phyloP scores from a whole-genome alignment of 2,113 vertebrate genomes.

The Diphyllodes magnificus region DNA sequence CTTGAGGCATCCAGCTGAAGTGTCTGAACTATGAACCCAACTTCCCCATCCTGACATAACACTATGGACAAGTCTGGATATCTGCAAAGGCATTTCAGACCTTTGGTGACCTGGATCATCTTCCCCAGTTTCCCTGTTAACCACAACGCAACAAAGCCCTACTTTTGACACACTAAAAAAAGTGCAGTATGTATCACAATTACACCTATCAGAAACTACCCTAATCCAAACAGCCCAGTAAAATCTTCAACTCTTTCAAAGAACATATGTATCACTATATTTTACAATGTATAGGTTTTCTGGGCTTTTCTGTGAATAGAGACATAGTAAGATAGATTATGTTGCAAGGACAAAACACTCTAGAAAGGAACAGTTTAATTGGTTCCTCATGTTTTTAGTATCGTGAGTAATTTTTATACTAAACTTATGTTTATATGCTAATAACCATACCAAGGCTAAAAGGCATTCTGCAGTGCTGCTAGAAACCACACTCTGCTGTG shows the following conservation, averaged over 20 bases:
- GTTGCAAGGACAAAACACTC: neutral
- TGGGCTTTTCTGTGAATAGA: neutral
- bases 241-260: neutral
- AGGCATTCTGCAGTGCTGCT: neutral
- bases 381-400: neutral
- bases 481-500: neutral
- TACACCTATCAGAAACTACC: neutral
- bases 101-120: neutral
- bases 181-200: neutral
- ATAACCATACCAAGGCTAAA: neutral
- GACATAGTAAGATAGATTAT: neutral
- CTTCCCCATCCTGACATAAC: neutral
- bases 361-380: neutral
- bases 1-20: neutral
- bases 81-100: neutral
- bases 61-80: neutral
- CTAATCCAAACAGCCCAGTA: neutral
- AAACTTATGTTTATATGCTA: neutral
- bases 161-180: neutral
- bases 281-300: neutral
- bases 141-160: neutral
- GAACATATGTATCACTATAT: neutral
- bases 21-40: neutral
- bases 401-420: neutral
- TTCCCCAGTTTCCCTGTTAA: neutral